Base-by-base conservation (phyloP, 1,140 invertebrate genomes). In the Monomorium pharaonis region DNA sequence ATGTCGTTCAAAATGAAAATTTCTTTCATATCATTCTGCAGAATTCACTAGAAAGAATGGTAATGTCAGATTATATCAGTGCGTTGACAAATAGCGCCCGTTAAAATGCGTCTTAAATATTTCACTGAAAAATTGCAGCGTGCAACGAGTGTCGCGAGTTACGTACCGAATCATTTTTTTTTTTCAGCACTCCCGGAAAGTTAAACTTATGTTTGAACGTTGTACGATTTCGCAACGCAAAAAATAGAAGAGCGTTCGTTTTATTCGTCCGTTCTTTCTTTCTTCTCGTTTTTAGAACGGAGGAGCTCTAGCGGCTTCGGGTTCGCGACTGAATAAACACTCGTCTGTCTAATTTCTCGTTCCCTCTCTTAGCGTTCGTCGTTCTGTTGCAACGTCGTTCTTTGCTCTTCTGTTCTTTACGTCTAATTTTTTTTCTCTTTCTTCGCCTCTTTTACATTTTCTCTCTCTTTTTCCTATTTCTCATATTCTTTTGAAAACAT, bases 271-370 rank as follows among this genome's bases (percentile, higher is more conserved):
- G 16, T 75, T 76, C 30, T 10, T 44, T 24, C 42, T 37, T 37
- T 58, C 42, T 67, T 81, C 67, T 80, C 75, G 33, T 76, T 76
- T 65, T 49, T 18, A 24, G 27, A 37, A 33, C 27, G 21, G 14
- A 70, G 21, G 14, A 70, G 30, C 37, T 70, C 77, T 33, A 42
- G 14, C 78, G 88, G 74, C 70, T 77, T 60, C 75, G 60, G 72
- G 37, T 62, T 83, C 51, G 78, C 65, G 84, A 91, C 88, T 91
- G 90, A 91, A 78, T 87, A 91, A 91, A 91, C 77, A 91, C 86
- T 86, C 74, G 72, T 63, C 3, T 72, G 72, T 88, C 88, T 84
- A 83, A 60, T 80, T 90, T 86, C 62, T 49, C 2, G 24, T 83
- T 83, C 63, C 47, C 16, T 85, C 49, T 58, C 33, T 33, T 62